Percentiles rank a stretch among this genome's conserved stretches.
These are phyloP conservation scores for Drosophila glabriapex DNA, from an alignment of 2,888 invertebrate genomes.

Conservation along the genomic window DNA sequence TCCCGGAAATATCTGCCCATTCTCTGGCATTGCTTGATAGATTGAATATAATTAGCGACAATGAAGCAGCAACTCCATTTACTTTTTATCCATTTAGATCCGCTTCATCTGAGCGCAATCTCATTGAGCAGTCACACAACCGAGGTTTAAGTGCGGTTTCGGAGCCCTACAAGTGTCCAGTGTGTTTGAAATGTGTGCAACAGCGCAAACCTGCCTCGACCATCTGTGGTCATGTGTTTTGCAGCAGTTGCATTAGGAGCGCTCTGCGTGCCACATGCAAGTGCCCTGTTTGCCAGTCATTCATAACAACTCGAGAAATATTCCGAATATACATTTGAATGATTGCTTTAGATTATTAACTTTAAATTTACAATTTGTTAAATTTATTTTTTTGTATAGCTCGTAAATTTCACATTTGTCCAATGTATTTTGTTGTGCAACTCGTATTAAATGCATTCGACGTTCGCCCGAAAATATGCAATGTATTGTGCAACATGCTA, in stretches of 20 bases:
- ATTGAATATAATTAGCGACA: not conserved
- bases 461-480: constrained; percentile 36
- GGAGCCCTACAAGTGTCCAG: constrained; percentile 51
- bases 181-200: constrained; percentile 43
- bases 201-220: constrained; percentile 50
- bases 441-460: constrained; percentile 10
- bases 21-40: constrained; percentile 11
- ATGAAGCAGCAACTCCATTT: not conserved
- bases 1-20: constrained; percentile 2
- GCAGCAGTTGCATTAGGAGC: constrained; percentile 44
- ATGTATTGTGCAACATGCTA: constrained; percentile 11
- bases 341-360: not conserved
- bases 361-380: not conserved
- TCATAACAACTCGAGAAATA: constrained; percentile 21
- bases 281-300: constrained; percentile 57
- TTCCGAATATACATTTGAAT: constrained; percentile 53
- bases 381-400: not conserved
- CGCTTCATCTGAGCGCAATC: not conserved
- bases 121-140: not conserved
- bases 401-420: not conserved
- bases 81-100: not conserved
- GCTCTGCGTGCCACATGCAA: constrained; percentile 42
- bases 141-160: not conserved
- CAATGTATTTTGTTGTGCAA: not conserved
- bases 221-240: constrained; percentile 60